Evolutionary conservation across 2,888 invertebrate genomes (phyloP).

Genomic region (Dusona sp.): DNA sequence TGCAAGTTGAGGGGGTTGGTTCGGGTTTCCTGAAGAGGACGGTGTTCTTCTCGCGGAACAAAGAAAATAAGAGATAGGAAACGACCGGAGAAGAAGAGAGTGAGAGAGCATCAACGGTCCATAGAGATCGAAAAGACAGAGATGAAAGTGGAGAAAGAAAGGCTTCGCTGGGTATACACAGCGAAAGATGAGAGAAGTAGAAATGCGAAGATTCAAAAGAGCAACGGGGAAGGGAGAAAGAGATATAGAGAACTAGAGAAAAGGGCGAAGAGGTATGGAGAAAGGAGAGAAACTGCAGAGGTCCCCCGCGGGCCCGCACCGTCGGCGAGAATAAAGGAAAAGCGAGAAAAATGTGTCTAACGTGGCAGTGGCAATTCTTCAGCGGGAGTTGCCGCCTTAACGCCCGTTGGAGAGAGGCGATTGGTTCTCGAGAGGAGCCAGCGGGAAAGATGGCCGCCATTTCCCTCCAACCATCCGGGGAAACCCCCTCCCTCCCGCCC

Average conservation of each 20-base stretch:
- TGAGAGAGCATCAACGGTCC: conserved; percentile 55
- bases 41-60: conserved; percentile 76
- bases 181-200: conserved; percentile 65
- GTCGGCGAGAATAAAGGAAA: conserved; percentile 84
- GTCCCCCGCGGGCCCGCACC: conserved; percentile 76
- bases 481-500: conserved; percentile 78
- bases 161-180: conserved; percentile 69
- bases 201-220: conserved; percentile 53
- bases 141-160: conserved; percentile 48
- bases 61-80: conserved; percentile 82
- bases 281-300: conserved; percentile 66
- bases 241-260: conserved; percentile 61
- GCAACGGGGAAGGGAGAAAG: conserved; percentile 36
- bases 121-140: conserved; percentile 46
- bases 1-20: conserved; percentile 64
- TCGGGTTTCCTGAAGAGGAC: conserved; percentile 59
- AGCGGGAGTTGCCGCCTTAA: conserved; percentile 85
- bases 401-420: conserved; percentile 82
- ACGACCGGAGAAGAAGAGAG: conserved; percentile 72
- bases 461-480: conserved; percentile 84
- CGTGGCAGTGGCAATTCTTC: conserved; percentile 85
- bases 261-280: conserved; percentile 57
- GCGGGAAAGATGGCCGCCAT: conserved; percentile 85
- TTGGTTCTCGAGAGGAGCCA: conserved; percentile 84
- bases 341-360: conserved; percentile 85